These are phyloP conservation scores for Epizoanthus illoricatus DNA, from an alignment of 92 coral and sea anemone genomes.

Conservation along the genomic window DNA sequence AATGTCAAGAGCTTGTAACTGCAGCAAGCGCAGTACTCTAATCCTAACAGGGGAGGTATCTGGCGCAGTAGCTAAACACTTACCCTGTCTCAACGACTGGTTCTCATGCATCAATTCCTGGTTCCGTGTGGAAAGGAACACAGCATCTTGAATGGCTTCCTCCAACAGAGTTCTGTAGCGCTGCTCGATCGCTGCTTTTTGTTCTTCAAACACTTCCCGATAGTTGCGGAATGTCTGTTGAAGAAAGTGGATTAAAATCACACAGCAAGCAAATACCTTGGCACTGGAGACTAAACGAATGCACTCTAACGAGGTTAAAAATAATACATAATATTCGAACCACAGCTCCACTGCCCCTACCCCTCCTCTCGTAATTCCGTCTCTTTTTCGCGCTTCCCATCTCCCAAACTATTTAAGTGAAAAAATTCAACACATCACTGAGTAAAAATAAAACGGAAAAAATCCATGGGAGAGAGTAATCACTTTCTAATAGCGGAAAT, in stretches of 20 bases:
- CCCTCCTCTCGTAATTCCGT: too few relatives aligned
- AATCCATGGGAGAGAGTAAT: too few relatives aligned
- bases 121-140: conserved; percentile 89
- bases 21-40: neutral
- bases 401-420: too few relatives aligned
- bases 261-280: neutral
- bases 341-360: too few relatives aligned
- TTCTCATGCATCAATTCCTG: conserved; percentile 96
- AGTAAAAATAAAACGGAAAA: too few relatives aligned
- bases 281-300: too few relatives aligned
- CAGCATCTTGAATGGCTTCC: conserved; percentile 98
- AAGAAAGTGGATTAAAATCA: neutral
- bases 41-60: neutral
- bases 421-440: too few relatives aligned
- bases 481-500: too few relatives aligned
- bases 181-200: conserved; percentile 94
- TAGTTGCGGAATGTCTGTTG: conserved; percentile 93
- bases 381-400: too few relatives aligned
- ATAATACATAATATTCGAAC: too few relatives aligned
- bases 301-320: too few relatives aligned
- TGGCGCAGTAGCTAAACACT: neutral
- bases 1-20: neutral
- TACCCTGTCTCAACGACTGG: conserved; percentile 92
- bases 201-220: conserved; percentile 98
- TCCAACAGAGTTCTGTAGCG: conserved; percentile 94